Evolutionary conservation across 1,140 invertebrate species (phyloP), one percentile per base, ranked within the genome.

Genomic region (Cardiocondyla obscurior): DNA sequence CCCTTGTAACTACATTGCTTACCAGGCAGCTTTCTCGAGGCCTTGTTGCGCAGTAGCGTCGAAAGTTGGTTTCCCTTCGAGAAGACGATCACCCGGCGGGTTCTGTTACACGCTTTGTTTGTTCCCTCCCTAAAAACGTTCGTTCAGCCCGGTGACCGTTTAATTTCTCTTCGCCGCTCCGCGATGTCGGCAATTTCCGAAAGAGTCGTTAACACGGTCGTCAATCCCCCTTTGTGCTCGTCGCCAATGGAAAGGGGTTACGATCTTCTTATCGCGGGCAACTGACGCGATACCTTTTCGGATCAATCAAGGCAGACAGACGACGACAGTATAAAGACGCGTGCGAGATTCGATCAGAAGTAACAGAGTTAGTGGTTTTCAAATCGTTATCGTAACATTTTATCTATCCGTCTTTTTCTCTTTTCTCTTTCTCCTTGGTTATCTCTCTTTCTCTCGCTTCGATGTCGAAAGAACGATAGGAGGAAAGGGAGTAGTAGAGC

Each of bases 181-280:
- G 49, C 74, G 33, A 67, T 22, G 74, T 55, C 46, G 74, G 33
- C 74, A 79, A 79, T 79, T 67, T 79, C 46, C 74, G 62, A 39
- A 67, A 79, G 46, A 25, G 25, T 69, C 62, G 49, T 79, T 42
- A 42, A 79, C 62, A 69, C 74, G 25, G 46, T 55, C 67, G 67
- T 25, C 25, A 42, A 60, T 82, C 42, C 44, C 65, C 58, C 36
- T 83, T 65, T 58, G 36, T 36, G 67, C n/a, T 5, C 69, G 36
- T 60, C 10, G 14, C 22, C 16, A 3, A 42, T 39, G 30, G 16
- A 69, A 33, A 14, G 22, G 16, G 6, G 22, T 67, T 53, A 77
- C 33, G 22, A 39, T 79, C 16, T 42, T 69, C 62, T 79, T 55
- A 69, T 69, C 62, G 4, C 46, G 28, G 62, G 6, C 16, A 30